Conservation (phyloP, 2,113 vertebrate species). For the Cranoglanis bouderius region DNA sequence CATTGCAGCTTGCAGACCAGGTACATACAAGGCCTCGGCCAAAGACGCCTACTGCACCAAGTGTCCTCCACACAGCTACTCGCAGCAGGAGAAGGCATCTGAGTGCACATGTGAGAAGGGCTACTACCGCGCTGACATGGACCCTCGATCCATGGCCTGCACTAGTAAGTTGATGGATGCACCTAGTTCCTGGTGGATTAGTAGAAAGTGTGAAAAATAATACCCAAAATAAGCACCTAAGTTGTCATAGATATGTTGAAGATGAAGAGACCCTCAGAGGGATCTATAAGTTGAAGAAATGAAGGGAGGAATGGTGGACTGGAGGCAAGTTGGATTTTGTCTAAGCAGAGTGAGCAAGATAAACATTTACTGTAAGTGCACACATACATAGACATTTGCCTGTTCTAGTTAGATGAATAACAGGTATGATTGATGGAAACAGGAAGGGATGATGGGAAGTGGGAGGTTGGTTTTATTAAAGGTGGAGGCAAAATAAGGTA, state of each 20-base stretch:
- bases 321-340: not conserved
- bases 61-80: constrained; percentile 80
- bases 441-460: not conserved
- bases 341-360: not conserved
- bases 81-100: constrained; percentile 71
- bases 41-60: constrained; percentile 79
- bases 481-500: not conserved
- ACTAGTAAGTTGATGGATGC: constrained; percentile 72
- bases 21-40: constrained; percentile 79
- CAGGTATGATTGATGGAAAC: not conserved
- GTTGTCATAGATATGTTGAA: not conserved
- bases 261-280: not conserved
- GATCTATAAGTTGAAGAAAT: not conserved
- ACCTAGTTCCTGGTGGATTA: not conserved
- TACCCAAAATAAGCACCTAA: not conserved
- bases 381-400: not conserved
- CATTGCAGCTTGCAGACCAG: constrained; percentile 75
- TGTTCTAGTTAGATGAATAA: not conserved
- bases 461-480: not conserved
- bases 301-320: not conserved
- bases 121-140: constrained; percentile 74
- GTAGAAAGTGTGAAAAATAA: not conserved
- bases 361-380: not conserved
- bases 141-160: constrained; percentile 78
- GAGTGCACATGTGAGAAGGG: constrained; percentile 78